Evolutionary conservation across 2,888 invertebrate genomes (phyloP), one percentile per base, ranked within the genome.

Genomic region (Zeuzera pyrina): DNA sequence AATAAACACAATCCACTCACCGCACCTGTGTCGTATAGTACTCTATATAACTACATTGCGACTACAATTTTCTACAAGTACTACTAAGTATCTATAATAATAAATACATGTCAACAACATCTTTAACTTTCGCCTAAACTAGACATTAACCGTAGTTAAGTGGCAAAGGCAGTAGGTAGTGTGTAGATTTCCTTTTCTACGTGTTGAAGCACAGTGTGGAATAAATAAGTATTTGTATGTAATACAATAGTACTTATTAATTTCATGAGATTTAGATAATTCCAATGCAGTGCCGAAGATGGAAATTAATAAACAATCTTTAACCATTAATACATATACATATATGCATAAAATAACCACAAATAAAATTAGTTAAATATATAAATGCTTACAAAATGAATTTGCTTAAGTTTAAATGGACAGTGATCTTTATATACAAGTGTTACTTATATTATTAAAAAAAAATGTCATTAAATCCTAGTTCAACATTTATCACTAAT

Each of bases 361-460:
- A 22, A 22, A 11, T 22, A 22, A 10, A 10, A 22, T 11, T 22
- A 22, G 10, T 8, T n/a, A 10, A 22, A 22, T 10, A 22, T 11
- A n/a, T 22, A 10, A 26, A 10, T 7, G 28, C n/a, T 15, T 15
- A 28, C 28, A 28, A 28, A 28, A n/a, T 14, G 28, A 15, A 14
- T 28, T 28, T 26, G 12, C 28, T 28, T 15, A 28, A 15, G 4
- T 7, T 28, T 66, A 72, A 60, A 70, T 73, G 71, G 71, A 73
- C 69, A 66, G 73, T 74, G 68, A 66, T 56, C 57, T 56, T 58
- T 62, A 61, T 60, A 59, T 73, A 78, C 72, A 72, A 56, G 70
- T 73, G 71, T 59, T 44, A 37, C 64, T 71, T 72, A 62, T 66
- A 60, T 59, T 57, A n/a, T n/a, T n/a, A n/a, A n/a, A n/a, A n/a